These are phyloP conservation scores for Tenthredo scrophulariae DNA, from an alignment of 2,888 invertebrate genomes.

Conservation along the genomic window DNA sequence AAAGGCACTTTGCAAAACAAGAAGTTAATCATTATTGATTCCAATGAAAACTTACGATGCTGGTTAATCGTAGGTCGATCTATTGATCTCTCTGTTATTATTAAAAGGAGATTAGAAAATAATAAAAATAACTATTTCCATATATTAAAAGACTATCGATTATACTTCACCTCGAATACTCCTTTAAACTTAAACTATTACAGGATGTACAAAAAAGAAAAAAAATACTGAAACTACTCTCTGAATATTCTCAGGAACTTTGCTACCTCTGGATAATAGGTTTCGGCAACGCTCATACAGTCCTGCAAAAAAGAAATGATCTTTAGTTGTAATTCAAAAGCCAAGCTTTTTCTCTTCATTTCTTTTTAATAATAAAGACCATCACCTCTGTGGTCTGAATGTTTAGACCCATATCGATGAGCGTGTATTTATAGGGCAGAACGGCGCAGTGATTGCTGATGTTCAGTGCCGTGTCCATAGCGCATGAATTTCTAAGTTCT, in stretches of 20 bases:
- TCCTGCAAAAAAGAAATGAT: constrained; percentile 58
- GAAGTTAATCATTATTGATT: not conserved
- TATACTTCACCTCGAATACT: not conserved
- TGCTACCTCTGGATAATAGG: constrained; percentile 64
- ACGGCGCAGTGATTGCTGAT: constrained; percentile 70
- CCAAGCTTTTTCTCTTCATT: not conserved
- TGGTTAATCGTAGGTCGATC: constrained; percentile 39
- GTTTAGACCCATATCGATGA: constrained; percentile 62
- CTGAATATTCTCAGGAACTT: constrained; percentile 59
- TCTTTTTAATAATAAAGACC: not conserved
- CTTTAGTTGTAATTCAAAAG: not conserved
- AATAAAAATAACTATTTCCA: constrained; percentile 33
- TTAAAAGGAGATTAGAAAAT: not conserved
- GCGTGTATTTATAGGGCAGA: constrained; percentile 65
- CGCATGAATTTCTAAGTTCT: constrained; percentile 58
- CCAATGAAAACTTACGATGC: constrained; percentile 43
- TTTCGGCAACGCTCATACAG: constrained; percentile 58
- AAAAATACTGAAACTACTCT: not conserved
- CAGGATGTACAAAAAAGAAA: not conserved
- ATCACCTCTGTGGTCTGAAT: constrained; percentile 64
- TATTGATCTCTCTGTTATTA: not conserved
- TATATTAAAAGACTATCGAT: not conserved
- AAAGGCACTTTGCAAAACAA: constrained; percentile 8
- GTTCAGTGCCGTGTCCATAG: constrained; percentile 65
- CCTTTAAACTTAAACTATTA: not conserved